A percentile compares a stretch with the other conserved stretches of the same genome.
phyloP scores from a whole-genome alignment of 2,888 invertebrate species.

The Clivina fossor region DNA sequence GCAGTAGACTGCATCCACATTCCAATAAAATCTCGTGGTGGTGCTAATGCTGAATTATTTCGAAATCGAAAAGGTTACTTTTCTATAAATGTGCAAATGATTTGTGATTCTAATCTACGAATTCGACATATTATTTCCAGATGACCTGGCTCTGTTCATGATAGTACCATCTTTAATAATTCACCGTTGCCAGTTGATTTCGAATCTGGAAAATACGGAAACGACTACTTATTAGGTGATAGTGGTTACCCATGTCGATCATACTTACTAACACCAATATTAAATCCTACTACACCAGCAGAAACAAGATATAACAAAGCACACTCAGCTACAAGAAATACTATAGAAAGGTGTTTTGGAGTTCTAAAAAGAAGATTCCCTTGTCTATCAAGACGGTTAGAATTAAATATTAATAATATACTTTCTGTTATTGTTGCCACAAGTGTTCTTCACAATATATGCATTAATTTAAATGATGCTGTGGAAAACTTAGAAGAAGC shows the following conservation, averaged over 20 bases:
- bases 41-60: too few relatives aligned
- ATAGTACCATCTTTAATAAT: conserved; percentile 43
- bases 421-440: neutral
- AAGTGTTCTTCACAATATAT: neutral
- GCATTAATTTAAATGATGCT: conserved; percentile 4
- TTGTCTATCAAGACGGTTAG: conserved; percentile 9
- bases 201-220: neutral
- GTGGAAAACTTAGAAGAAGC: neutral
- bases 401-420: conserved; percentile 2
- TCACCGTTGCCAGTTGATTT: conserved; percentile 30
- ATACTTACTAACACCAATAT: neutral
- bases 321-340: conserved; percentile 21
- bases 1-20: too few relatives aligned
- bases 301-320: too few relatives aligned
- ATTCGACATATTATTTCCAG: conserved; percentile 39
- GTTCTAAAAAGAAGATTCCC: conserved; percentile 6
- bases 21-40: too few relatives aligned
- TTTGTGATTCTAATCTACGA: conserved; percentile 37
- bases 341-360: conserved; percentile 32
- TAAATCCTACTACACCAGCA: neutral
- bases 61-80: too few relatives aligned
- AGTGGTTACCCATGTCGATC: too few relatives aligned
- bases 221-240: neutral
- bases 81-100: conserved; percentile 43
- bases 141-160: conserved; percentile 43